These are phyloP conservation scores for Chelmon rostratus DNA, from an alignment of 2,797 vertebrate genomes.

Conservation along the genomic window DNA sequence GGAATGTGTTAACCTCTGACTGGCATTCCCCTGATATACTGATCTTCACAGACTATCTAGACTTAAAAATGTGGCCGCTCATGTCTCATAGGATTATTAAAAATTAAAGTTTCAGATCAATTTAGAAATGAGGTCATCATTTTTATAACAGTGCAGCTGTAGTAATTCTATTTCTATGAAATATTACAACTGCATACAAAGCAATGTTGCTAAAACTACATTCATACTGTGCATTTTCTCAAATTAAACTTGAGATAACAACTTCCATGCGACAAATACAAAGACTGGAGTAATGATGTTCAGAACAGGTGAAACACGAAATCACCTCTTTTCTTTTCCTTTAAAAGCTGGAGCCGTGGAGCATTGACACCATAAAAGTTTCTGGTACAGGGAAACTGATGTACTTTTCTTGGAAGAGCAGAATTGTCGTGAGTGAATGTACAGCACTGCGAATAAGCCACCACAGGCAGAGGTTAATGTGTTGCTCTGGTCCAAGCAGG, in stretches of 20 bases:
- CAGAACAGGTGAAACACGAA: not conserved
- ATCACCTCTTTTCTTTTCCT: not conserved
- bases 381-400: conserved; percentile 19
- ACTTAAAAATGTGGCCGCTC: not conserved
- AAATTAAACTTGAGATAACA: not conserved
- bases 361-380: conserved; percentile 11
- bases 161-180: not conserved
- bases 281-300: not conserved
- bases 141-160: not conserved
- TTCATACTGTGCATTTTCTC: not conserved
- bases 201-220: not conserved
- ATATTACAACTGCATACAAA: not conserved
- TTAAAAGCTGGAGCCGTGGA: not conserved
- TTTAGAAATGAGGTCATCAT: not conserved
- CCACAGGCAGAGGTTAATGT: conserved; percentile 47
- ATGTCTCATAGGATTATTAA: not conserved
- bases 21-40: not conserved
- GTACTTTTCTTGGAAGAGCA: conserved; percentile 34
- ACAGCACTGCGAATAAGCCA: conserved; percentile 27
- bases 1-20: not conserved
- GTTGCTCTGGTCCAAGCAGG: conserved; percentile 27
- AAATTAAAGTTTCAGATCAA: not conserved
- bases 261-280: not conserved
- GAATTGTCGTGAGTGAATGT: conserved; percentile 34
- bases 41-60: not conserved